Evolutionary conservation across 2,888 invertebrate genomes (phyloP).

Genomic region (Lasioglossum lativentre): DNA sequence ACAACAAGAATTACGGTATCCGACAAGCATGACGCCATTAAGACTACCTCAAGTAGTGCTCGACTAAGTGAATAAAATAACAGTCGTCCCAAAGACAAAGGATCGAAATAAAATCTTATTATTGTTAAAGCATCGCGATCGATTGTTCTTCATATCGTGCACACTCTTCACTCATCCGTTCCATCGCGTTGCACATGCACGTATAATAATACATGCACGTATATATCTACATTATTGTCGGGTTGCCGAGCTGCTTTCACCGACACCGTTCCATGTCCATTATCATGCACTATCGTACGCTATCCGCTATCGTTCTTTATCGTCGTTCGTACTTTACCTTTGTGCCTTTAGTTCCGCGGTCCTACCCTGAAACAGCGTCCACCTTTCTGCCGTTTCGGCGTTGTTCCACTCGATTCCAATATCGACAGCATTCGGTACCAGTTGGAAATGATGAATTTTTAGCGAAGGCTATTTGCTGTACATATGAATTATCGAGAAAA

Average conservation of each 20-base stretch:
- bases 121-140: background rate
- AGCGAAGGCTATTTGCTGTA: background rate
- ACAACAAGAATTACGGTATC: slow-evolving; percentile 4
- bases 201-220: background rate
- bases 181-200: background rate
- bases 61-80: background rate
- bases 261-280: slow-evolving; percentile 5
- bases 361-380: background rate
- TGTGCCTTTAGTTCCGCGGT: background rate
- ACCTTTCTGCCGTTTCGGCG: background rate
- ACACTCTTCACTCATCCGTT: background rate
- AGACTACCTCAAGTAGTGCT: background rate
- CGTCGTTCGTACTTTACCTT: background rate
- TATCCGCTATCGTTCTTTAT: slow-evolving; percentile 14
- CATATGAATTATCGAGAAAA: background rate
- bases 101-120: background rate
- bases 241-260: slow-evolving; percentile 19
- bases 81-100: background rate
- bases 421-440: too few species aligned
- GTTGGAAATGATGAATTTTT: background rate
- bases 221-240: slow-evolving; percentile 19
- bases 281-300: slow-evolving; percentile 12
- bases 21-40: background rate
- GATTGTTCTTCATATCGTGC: background rate
- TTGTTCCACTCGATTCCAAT: background rate